Percentiles rank a stretch among this genome's conserved stretches.
Conservation (phyloP, 2,113 vertebrate species). For the Eclectus roratus region DNA sequence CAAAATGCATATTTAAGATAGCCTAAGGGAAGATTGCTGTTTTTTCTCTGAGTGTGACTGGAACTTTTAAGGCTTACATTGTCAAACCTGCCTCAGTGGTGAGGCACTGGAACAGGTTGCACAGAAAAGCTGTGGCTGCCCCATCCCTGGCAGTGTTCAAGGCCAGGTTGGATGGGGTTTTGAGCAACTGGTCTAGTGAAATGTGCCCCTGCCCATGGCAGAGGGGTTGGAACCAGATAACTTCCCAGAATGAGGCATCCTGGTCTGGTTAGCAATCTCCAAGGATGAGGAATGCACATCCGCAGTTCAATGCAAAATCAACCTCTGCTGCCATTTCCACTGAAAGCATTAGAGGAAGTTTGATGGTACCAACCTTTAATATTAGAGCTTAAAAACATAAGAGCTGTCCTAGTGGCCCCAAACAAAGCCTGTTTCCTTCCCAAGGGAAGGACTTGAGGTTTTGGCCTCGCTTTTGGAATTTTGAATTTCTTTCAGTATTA, state of each 20-base stretch:
- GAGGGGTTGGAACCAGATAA: not conserved
- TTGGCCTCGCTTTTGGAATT: not conserved
- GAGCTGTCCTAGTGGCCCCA: not conserved
- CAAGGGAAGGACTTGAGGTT: not conserved
- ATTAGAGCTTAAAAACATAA: not conserved
- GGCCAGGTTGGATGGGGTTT: not conserved
- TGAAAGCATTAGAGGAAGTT: not conserved
- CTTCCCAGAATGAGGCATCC: not conserved
- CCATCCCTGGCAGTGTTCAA: not conserved
- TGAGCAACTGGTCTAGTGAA: not conserved
- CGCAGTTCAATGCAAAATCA: not conserved
- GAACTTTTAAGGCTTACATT: not conserved
- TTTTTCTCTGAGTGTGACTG: not conserved
- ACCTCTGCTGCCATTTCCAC: not conserved
- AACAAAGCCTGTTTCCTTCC: not conserved
- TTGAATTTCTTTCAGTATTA: not conserved
- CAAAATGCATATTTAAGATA: not conserved
- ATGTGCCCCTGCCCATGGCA: not conserved
- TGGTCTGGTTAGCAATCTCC: not conserved
- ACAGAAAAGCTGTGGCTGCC: not conserved
- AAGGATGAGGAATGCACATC: rapidly evolving
- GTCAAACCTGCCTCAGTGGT: not conserved
- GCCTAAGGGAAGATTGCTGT: not conserved
- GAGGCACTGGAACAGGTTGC: not conserved
- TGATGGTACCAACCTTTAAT: not conserved